Evolutionary conservation across 2,113 vertebrate genomes (phyloP), one percentile per base, ranked within the genome.

Genomic region (Bombycilla garrulus): DNA sequence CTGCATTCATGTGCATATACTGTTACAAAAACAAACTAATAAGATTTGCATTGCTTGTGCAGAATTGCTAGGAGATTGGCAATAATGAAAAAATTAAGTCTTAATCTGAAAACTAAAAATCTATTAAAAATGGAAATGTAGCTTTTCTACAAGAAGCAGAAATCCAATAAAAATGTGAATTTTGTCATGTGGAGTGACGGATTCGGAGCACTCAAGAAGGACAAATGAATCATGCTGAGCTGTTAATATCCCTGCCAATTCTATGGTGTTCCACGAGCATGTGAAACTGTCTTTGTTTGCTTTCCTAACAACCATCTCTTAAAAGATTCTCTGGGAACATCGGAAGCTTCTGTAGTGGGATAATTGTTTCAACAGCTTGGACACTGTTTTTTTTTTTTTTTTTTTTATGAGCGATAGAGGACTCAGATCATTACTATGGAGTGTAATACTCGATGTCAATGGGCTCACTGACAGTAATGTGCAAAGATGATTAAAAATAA

Each of bases 281-380:
- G 92, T 94, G 94, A 95, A 93, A 91, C 78, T 90, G 81, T 89
- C 93, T 97, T 97, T 96, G 96, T 97, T 97, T 97, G 93, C 94
- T 91, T 97, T 97, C 95, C 73, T 96, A 97, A 96, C 93, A 96
- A 88, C 61, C 90, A 86, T 54, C 92, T 94, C 95, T 93, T 93
- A 79, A 91, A 96, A 90, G 86, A 92, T 96, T 95, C 81, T 90
- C 95, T 94, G 90, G 81, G 86, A 96, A 96, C 88, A 86, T 38
- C 72, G 44, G 76, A 95, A 81, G 78, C 90, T 93, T 94, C 88
- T 93, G 81, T 78, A 91, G 86, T 72, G 76, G 90, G 82, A 96
- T 93, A 95, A 97, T 95, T 91, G 74, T 93, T 96, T 96, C 92
- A 95, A 95, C 83, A 95, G 90, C 92, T 95, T 92, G 87, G 95